Base-by-base conservation (phyloP, 2,113 vertebrate genomes). In the Cyphomyrus plagiostoma region DNA sequence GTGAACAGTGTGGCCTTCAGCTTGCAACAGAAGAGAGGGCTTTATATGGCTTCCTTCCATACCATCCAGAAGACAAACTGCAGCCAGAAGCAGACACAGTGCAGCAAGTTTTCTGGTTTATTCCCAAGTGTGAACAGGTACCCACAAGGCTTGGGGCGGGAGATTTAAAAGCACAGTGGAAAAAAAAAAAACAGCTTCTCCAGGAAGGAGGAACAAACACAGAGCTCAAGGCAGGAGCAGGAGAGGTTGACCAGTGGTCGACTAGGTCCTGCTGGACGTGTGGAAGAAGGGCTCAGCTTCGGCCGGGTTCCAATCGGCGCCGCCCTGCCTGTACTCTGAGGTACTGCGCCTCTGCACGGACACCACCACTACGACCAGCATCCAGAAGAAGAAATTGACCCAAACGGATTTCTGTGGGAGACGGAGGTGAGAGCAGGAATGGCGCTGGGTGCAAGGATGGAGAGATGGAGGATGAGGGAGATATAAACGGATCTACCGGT, bases 381-480 rank as follows among this genome's bases (percentile, higher is more conserved):
- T 90, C 97, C 97, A 98, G 90, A 96, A 90, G 89, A 96, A 95
- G 93, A 98, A 95, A 92, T 96, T 97, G 93, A 97, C 96, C 97
- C 97, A 97, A 17, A 95, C 95, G 0, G 96, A 93, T 0, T 94
- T 95, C 97, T 97, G 91, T 66, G 26, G 45, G 26, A 26, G 49
- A 21, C 23, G 62, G 39, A 53, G 35, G 74, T 6, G 30, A 80
- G 74, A 5, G 56, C 17, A 13, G 49, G 23, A n/a, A 23, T 53
- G 30, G 88, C 86, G 0, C 13, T 17, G 53, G 10, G 39, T 23
- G 9, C 35, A 19, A 35, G 15, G 26, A 49, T 19, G 49, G 9
- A 13, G 30, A 26, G 42, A n/a, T 26, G 30, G 30, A 30, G 35
- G 15, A 80, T 2, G 74, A 19, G 35, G 15, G 13, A 19, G 35